Base-by-base conservation (phyloP, 2,888 invertebrate species). In the Cerastis leucographa region DNA sequence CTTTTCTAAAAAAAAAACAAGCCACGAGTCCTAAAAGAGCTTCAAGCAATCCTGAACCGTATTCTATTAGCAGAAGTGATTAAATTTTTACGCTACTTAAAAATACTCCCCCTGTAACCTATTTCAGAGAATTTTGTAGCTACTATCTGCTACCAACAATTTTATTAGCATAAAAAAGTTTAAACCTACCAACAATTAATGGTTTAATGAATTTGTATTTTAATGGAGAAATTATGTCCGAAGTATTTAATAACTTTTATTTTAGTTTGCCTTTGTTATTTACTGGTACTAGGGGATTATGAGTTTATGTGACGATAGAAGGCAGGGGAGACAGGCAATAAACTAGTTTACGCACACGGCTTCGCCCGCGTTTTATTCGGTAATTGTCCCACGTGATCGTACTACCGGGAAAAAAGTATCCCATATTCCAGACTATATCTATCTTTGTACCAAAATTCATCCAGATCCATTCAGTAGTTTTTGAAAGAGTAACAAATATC, bases 21-120 rank as follows among this genome's bases (percentile, higher is more conserved):
- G 68, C n/a, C 25, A 22, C 77, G 22, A 12, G 42, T 22, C 17
- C 46, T 69, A 42, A 80, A 80, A 76, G 46, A 75, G 56, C 78
- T 74, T 46, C 71, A 67, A 67, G 68, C 67, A n/a, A 71, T 76
- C 29, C 61, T 66, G n/a, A 22, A 40, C 78, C 69, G 85, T 86
- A 90, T 93, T 93, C 92, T 93, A 94, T 93, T 93, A 93, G 89
- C 88, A 82, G 86, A 81, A 83, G 89, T 90, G 91, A 92, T 94
- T 90, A 93, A 92, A 92, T 90, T 93, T 93, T 94, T 92, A 94
- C 90, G 92, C 87, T 90, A 91, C 92, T 93, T 93, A 92, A 93
- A 93, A 93, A 85, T 79, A 90, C 91, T 91, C 91, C 87, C 87
- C 86, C 78, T 88, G 86, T 85, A 88, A 85, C 86, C 87, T 83